Evolutionary conservation across 2,888 invertebrate genomes (phyloP).

Genomic region (Cryptocephalus moraei): DNA sequence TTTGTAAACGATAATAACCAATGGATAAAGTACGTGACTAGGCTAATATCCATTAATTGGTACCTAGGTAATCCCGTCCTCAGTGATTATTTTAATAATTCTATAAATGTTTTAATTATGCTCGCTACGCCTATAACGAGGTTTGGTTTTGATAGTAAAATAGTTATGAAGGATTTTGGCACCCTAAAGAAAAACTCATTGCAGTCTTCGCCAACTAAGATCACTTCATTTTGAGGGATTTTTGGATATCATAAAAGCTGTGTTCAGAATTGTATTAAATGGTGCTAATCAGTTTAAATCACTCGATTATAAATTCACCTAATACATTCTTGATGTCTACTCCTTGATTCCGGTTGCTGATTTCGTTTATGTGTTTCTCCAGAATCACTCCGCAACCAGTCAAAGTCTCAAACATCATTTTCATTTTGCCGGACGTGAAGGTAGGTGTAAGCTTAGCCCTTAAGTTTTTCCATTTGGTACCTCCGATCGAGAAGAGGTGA

Average conservation of each 20-base stretch:
- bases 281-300: too few relatives aligned
- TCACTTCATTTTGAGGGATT: too few relatives aligned
- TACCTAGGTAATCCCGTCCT: neutral
- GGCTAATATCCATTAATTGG: neutral
- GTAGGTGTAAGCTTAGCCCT: constrained; percentile 31
- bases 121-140: too few relatives aligned
- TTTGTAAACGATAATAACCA: neutral
- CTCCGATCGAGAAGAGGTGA: constrained; percentile 25
- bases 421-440: constrained; percentile 33
- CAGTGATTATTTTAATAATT: too few relatives aligned
- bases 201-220: too few relatives aligned
- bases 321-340: constrained; percentile 8
- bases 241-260: too few relatives aligned
- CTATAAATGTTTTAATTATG: too few relatives aligned
- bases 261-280: too few relatives aligned
- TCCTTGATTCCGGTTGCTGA: constrained; percentile 2
- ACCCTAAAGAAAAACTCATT: too few relatives aligned
- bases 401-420: constrained; percentile 49
- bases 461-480: constrained; percentile 35
- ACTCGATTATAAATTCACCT: constrained; percentile 1
- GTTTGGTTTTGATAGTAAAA: too few relatives aligned
- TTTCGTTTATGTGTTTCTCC: constrained; percentile 3
- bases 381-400: constrained; percentile 36
- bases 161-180: too few relatives aligned
- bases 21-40: neutral